Evolutionary conservation across 2,113 vertebrate genomes (phyloP).

Genomic region (Asarcornis scutulata): DNA sequence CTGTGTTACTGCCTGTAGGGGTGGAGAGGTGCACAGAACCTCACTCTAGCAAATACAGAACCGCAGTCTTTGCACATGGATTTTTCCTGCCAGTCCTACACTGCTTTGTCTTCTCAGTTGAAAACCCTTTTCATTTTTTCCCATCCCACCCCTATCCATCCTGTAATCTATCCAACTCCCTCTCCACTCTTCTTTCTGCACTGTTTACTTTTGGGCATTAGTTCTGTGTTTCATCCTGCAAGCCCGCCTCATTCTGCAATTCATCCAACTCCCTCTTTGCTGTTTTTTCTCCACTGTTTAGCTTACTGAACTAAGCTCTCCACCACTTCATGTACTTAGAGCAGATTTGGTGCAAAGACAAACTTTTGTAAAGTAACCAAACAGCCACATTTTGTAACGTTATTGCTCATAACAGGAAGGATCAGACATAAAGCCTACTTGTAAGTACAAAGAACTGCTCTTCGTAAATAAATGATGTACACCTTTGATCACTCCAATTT

Average conservation of each 20-base stretch:
- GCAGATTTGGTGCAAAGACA: background rate
- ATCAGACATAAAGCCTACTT: background rate
- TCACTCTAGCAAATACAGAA: fast-evolving
- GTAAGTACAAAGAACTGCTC: background rate
- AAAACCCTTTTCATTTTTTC: background rate
- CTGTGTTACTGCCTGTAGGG: background rate
- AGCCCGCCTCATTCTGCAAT: background rate
- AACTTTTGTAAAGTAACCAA: background rate
- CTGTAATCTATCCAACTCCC: background rate
- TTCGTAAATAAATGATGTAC: background rate
- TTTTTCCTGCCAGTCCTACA: background rate
- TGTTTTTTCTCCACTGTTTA: background rate
- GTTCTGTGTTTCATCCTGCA: background rate
- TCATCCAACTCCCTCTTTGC: background rate
- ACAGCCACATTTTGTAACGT: background rate
- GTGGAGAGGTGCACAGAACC: background rate
- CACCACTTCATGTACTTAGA: background rate
- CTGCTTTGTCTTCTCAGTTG: background rate
- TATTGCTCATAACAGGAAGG: background rate
- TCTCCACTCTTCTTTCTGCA: background rate
- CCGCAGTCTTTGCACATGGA: fast-evolving
- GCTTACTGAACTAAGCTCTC: background rate
- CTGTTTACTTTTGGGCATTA: background rate
- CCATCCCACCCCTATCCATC: background rate
- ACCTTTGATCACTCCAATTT: background rate